Conservation (phyloP, 2,797 vertebrate species). For the Darevskia nairensis region DNA sequence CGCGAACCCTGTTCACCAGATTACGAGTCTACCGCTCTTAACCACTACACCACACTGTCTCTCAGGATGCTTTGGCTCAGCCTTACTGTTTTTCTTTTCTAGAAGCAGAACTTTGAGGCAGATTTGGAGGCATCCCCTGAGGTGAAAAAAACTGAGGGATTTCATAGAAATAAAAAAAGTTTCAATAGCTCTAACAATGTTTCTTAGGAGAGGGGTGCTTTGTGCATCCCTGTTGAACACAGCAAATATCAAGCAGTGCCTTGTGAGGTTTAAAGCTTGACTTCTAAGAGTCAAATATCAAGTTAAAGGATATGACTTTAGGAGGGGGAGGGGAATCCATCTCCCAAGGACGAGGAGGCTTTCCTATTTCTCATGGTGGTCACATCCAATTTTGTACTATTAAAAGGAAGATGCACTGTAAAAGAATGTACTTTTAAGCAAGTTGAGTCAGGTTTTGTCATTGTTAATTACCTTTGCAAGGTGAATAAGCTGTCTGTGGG, state of each 20-base stretch:
- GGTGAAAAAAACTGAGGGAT: not conserved
- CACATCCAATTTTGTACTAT: conserved; percentile 37
- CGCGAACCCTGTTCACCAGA: too few relatives aligned
- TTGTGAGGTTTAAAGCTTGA: not conserved
- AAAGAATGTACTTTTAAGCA: conserved; percentile 56
- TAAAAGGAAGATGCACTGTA: conserved; percentile 45
- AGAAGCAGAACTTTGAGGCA: not conserved
- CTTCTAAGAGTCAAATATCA: not conserved
- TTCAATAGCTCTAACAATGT: not conserved
- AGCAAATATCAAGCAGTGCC: not conserved
- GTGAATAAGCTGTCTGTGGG: conserved; percentile 59
- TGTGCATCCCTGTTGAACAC: not conserved
- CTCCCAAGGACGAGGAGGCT: not conserved
- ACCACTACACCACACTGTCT: too few relatives aligned
- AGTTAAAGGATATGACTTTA: not conserved
- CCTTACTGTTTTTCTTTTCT: too few relatives aligned
- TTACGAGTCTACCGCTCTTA: too few relatives aligned
- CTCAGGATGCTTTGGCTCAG: too few relatives aligned
- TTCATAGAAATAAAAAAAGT: not conserved
- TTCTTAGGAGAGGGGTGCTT: not conserved
- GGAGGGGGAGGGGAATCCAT: not conserved
- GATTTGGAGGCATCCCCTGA: not conserved
- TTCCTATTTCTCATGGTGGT: not conserved
- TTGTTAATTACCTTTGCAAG: conserved; percentile 71
- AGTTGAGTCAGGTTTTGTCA: conserved; percentile 57